Evolutionary conservation across 2,797 vertebrate genomes (phyloP), one percentile per base, ranked within the genome.

Genomic region (Periophthalmus magnuspinnatus): DNA sequence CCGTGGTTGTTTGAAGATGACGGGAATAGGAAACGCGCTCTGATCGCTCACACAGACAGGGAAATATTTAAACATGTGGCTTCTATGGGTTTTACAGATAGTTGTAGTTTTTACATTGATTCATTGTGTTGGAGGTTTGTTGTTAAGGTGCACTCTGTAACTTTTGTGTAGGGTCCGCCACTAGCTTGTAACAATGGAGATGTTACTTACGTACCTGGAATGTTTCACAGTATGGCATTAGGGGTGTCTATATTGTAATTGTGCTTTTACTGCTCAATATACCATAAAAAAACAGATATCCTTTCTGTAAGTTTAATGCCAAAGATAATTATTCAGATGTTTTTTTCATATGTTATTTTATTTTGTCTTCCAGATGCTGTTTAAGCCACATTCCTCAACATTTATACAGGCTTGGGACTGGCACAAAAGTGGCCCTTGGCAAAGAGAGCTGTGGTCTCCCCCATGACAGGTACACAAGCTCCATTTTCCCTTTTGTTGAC

Each of bases 1-100:
- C 85, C 14, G 67, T 75, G 85, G 82, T 81, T 89, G 86, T 88
- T 88, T 90, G 90, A 91, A 90, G 88, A 91, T 87, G 88, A 87
- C 72, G 73, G 82, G 71, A 71, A 69, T 68, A 84, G 81, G 85
- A 81, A 88, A 85, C 77, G 41, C 75, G 72, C 81, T 80, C 70
- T 84, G 80, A 87, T 89, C 54, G 63, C 72, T 82, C 71, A 70
- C 56, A 2, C 63, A 71, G 71, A 67, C 71, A 68, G 72, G 65
- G 68, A 75, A 58, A 72, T 77, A 70, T 79, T 83, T 79, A 68
- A 67, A 58, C 55, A 28, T 10, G 16, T 78, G 77, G 73, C 66
- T 19, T 59, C 50, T 22, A 5, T n/a, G 24, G 24, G 1, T 70
- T 77, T 41, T 66, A 68, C 33, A 50, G 5, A 1, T 28, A 22